Evolutionary conservation across 2,113 vertebrate species (phyloP).

Genomic region (Limnothrissa miodon): DNA sequence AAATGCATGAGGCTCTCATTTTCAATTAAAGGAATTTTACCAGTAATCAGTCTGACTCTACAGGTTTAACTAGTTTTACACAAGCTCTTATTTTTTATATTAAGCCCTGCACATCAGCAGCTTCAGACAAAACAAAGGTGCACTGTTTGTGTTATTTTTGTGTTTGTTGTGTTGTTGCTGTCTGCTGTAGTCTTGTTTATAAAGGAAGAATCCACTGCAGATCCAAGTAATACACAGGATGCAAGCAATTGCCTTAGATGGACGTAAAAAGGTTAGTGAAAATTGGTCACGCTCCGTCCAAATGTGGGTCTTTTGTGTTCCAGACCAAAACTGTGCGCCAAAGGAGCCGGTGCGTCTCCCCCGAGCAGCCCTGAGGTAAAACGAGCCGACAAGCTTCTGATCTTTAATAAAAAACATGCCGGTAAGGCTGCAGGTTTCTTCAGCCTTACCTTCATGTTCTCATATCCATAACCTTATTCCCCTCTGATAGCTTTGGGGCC

Average conservation of each 20-base stretch:
- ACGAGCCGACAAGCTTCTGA: constrained; percentile 1
- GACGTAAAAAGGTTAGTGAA: neutral
- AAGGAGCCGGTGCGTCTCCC: constrained; percentile 63
- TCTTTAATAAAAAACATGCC: neutral
- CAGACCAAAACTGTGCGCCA: constrained; percentile 74
- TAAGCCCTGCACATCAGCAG: neutral
- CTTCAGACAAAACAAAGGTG: constrained; percentile 1
- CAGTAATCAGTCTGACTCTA: neutral
- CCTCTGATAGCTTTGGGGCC: neutral
- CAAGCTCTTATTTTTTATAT: neutral
- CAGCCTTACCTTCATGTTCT: constrained; percentile 38
- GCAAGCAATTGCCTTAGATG: neutral
- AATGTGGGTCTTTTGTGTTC: constrained; percentile 57
- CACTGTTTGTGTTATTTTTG: neutral
- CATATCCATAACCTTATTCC: too few relatives aligned
- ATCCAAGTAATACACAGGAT: neutral
- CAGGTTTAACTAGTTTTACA: neutral
- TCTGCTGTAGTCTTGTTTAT: neutral
- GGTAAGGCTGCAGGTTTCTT: constrained; percentile 55
- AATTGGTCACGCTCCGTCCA: constrained; percentile 27
- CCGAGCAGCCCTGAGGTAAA: constrained; percentile 73
- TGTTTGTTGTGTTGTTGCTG: neutral
- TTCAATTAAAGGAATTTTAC: neutral
- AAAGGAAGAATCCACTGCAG: neutral
- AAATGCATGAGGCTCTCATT: constrained; percentile 5